Evolutionary conservation across 2,113 vertebrate species (phyloP).

Genomic region (Phylloscopus whistleri): DNA sequence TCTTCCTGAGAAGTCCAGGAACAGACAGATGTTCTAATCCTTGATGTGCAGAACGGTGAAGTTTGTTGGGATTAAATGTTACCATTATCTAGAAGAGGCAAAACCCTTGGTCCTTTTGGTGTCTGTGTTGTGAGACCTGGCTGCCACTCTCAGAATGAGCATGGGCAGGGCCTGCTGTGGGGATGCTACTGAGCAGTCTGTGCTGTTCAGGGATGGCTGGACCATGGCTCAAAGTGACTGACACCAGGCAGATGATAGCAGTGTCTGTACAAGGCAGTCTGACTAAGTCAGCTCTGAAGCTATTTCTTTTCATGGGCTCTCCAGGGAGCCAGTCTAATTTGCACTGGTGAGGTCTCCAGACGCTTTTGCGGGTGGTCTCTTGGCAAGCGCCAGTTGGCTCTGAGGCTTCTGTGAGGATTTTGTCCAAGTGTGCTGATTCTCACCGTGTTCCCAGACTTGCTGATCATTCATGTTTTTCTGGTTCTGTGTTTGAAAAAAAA

Average conservation of each 20-base stretch:
- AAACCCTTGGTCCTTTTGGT: no score
- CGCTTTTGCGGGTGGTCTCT: not conserved
- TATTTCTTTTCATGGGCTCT: not conserved
- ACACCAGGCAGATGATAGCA: not conserved
- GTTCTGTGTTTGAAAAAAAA: not conserved
- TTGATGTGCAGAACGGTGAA: not conserved
- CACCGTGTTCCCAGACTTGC: not conserved
- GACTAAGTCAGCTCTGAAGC: not conserved
- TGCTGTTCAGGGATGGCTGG: not conserved
- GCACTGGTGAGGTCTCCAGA: not conserved
- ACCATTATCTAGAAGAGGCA: not conserved
- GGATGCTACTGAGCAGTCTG: not conserved
- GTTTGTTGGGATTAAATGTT: not conserved
- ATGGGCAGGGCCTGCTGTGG: not conserved
- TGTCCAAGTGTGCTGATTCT: not conserved
- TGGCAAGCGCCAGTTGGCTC: not conserved
- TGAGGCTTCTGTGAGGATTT: not conserved
- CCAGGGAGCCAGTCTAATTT: not conserved
- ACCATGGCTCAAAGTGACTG: not conserved
- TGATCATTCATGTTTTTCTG: slow-evolving; percentile 23
- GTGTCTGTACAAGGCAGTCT: not conserved
- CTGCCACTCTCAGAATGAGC: no score
- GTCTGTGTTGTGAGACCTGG: not conserved
- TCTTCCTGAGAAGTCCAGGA: not conserved
- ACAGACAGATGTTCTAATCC: not conserved